Evolutionary conservation across 2,888 invertebrate species (phyloP).

Genomic region (Lypha dubia): DNA sequence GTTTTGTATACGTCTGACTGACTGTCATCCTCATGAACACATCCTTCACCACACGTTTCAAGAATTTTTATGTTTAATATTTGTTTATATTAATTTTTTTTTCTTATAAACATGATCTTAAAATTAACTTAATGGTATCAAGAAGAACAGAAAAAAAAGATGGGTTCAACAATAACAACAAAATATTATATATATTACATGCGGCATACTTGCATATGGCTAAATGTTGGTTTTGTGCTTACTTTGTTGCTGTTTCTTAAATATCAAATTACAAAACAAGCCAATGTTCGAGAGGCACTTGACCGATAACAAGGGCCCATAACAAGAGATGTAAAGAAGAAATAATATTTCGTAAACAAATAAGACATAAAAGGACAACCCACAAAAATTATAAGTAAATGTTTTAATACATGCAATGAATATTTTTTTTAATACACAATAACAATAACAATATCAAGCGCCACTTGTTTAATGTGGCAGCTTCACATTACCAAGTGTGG

Average conservation of each 20-base stretch:
- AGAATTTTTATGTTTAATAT: neutral
- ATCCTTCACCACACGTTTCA: slow-evolving; percentile 1
- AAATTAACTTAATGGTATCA: slow-evolving; percentile 29
- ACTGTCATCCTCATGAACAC: slow-evolving; percentile 17
- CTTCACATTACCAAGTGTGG: slow-evolving; percentile 71
- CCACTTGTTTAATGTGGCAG: slow-evolving; percentile 63
- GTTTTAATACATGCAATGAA: slow-evolving; percentile 17
- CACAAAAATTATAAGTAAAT: slow-evolving; percentile 63
- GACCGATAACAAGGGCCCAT: slow-evolving; percentile 57
- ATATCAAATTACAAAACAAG: slow-evolving; percentile 71
- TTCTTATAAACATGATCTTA: slow-evolving; percentile 30
- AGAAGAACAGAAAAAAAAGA: no score
- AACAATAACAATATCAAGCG: slow-evolving; percentile 55
- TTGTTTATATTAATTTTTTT: neutral
- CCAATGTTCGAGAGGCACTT: slow-evolving; percentile 65
- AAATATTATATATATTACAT: slow-evolving; percentile 45
- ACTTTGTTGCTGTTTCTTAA: slow-evolving; percentile 33
- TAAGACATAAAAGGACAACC: slow-evolving; percentile 60
- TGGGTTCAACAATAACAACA: slow-evolving; percentile 25
- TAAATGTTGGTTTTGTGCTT: slow-evolving; percentile 17
- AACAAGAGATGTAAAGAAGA: slow-evolving; percentile 14
- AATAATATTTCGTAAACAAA: slow-evolving; percentile 53
- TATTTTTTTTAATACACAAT: neutral
- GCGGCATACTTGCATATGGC: neutral
- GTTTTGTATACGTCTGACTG: neutral